Base-by-base conservation (phyloP, 2,888 invertebrate species). In the Polyommatus icarus region DNA sequence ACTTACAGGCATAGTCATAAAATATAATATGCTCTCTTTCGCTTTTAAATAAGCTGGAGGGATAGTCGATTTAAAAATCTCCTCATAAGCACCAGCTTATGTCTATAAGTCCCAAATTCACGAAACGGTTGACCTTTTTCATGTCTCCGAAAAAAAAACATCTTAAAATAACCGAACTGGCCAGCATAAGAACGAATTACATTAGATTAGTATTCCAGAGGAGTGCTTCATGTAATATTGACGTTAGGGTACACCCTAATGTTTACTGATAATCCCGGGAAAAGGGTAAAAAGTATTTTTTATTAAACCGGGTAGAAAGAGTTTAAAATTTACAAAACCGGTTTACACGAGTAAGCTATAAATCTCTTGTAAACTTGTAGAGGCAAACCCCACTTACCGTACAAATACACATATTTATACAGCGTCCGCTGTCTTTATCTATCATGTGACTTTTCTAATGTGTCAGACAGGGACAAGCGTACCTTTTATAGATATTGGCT, bases 161-260 rank as follows among this genome's bases (percentile, higher is more conserved):
- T 54, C 54, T 18, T 54, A 50, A 50, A 50, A 50, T 50, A 54
- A 54, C 54, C 54, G 12, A 15, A 54, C 18, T 18, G 54, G 50
- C 50, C 50, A 15, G 50, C 50, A 15, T 10, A 50, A 15, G 15
- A 15, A 50, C 4, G 8, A 67, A 29, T 29, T 15, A 29, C 67
- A 67, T 67, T 67, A 67, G 29, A 67, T 67, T 67, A 67, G 15
- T 67, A 67, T 67, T 67, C 29, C 29, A 29, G 67, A 29, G 15
- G 61, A 24, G 67, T 32, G 29, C 67, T 18, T 67, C 29, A 32
- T 32, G 67, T 67, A 61, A 67, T 67, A 67, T 67, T 67, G 29
- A 67, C 15, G 61, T 24, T 24, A 29, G 29, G 67, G 67, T 32
- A 67, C 67, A 67, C 67, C 67, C 29, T 32, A 67, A 67, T 15